A percentile compares a stretch with the other conserved stretches of the same genome.
Evolutionary conservation across 2,888 invertebrate genomes (phyloP).

Genomic region (Coelinius sp.): DNA sequence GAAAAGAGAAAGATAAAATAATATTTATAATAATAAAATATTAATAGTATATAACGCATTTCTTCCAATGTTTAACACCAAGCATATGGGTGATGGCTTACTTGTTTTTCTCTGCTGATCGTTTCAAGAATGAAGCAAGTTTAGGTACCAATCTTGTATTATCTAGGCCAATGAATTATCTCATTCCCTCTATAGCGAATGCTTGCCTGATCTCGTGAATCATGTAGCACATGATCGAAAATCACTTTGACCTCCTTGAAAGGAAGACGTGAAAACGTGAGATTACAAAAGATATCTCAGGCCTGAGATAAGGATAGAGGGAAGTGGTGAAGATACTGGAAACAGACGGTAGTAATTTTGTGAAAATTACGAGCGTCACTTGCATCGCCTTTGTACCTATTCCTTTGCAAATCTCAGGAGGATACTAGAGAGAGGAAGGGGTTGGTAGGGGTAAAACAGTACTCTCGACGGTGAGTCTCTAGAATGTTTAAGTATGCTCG

Average conservation of each 20-base stretch:
- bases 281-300: neutral
- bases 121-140: neutral
- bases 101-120: neutral
- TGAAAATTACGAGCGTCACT: constrained; percentile 10
- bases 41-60: too few species aligned
- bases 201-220: neutral
- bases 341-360: constrained; percentile 1
- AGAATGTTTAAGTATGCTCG: constrained; percentile 2
- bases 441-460: neutral
- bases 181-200: neutral
- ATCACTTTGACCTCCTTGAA: neutral
- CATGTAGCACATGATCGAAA: neutral
- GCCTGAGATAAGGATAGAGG: neutral
- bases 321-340: neutral
- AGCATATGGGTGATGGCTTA: neutral
- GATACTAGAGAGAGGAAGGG: neutral
- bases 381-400: constrained; percentile 4
- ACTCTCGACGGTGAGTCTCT: neutral
- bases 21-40: too few species aligned
- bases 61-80: too few species aligned
- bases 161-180: neutral
- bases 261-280: neutral
- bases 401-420: neutral
- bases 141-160: neutral
- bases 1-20: too few species aligned